These are phyloP conservation scores for Tringa solitaria DNA, from an alignment of 2,113 vertebrate species.

Conservation along the genomic window DNA sequence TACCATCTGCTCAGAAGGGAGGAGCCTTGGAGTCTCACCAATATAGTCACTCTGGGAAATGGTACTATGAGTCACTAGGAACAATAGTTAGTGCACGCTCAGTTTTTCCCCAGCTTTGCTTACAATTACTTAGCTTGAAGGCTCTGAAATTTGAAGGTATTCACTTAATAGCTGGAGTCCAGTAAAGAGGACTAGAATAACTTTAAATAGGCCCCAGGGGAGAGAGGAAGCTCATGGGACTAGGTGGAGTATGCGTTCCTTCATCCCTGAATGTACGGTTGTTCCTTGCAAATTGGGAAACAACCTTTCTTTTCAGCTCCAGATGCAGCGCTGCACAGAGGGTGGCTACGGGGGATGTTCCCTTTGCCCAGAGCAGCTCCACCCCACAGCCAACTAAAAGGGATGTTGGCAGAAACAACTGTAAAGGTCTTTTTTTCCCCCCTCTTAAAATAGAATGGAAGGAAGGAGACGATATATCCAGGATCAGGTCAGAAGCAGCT, in stretches of 20 bases:
- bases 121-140: neutral
- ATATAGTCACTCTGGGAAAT: neutral
- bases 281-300: neutral
- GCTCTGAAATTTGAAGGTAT: neutral
- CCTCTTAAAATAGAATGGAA: neutral
- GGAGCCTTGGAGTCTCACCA: neutral
- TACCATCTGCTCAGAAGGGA: neutral
- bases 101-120: neutral
- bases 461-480: neutral
- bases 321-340: neutral
- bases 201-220: neutral
- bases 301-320: neutral
- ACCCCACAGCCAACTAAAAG: neutral
- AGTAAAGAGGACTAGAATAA: neutral
- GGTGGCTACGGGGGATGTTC: neutral
- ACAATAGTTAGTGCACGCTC: neutral
- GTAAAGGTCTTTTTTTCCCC: neutral
- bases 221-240: neutral
- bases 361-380: neutral
- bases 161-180: neutral
- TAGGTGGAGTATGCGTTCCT: neutral
- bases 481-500: neutral
- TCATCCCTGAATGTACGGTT: neutral
- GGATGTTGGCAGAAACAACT: neutral
- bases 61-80: slow-evolving; percentile 1